A percentile compares a stretch with the other conserved stretches of the same genome.
Conservation (phyloP, 1,140 invertebrate species). For the Galleria mellonella region DNA sequence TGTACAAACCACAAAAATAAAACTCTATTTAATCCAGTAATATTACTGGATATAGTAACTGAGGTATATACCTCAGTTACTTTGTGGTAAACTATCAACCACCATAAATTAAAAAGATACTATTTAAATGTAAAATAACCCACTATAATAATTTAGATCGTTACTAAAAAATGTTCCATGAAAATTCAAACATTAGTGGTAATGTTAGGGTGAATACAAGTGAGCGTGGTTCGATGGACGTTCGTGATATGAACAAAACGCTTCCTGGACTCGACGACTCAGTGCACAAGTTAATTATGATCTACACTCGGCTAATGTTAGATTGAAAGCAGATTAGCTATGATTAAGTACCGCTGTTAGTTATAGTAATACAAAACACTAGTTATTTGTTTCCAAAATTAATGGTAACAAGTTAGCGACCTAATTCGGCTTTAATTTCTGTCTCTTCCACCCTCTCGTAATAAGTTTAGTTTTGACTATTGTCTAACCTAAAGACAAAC, state of each 20-base stretch:
- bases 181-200: conserved; percentile 9
- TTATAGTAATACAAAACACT: conserved; percentile 20
- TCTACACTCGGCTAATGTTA: conserved; percentile 33
- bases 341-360: conserved; percentile 32
- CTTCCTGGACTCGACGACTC: conserved; percentile 38
- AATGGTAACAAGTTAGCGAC: conserved; percentile 11
- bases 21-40: no score
- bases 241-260: conserved; percentile 47
- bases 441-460: no score
- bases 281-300: conserved; percentile 53
- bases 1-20: no score
- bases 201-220: conserved; percentile 17
- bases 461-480: no score
- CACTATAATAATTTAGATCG: background rate
- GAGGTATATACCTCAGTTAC: no score
- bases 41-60: no score
- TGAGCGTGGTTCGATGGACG: conserved; percentile 33
- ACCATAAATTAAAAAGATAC: no score
- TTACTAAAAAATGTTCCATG: background rate
- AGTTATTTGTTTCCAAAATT: background rate
- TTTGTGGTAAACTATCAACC: background rate
- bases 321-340: conserved; percentile 32
- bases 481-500: no score
- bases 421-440: background rate
- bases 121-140: no score